These are phyloP conservation scores for Sebastiscus tertius DNA, from an alignment of 2,797 vertebrate species.

Conservation along the genomic window DNA sequence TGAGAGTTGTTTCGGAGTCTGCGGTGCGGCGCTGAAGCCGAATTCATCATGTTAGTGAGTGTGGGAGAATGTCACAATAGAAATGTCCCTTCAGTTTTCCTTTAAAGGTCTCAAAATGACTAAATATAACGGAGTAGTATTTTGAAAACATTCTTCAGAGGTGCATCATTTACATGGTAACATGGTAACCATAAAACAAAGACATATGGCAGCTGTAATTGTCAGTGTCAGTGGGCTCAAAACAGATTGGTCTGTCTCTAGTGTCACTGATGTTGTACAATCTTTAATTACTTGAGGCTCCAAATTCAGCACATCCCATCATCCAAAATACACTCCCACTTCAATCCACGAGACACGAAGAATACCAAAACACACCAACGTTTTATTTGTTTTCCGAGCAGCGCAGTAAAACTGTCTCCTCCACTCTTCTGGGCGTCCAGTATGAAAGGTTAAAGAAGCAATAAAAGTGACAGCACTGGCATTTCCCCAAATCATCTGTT, in stretches of 20 bases:
- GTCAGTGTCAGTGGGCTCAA: not conserved
- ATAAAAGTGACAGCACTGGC: constrained; percentile 46
- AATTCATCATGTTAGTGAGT: not conserved
- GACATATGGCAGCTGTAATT: not conserved
- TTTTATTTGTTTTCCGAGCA: constrained; percentile 38
- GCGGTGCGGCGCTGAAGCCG: not conserved
- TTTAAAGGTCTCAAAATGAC: not conserved
- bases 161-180: not conserved
- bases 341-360: not conserved
- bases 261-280: not conserved
- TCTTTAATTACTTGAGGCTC: constrained; percentile 17
- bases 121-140: not conserved
- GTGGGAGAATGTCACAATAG: not conserved
- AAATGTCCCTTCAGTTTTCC: not conserved
- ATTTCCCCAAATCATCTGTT: constrained; percentile 47
- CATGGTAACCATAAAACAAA: not conserved
- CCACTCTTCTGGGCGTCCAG: not conserved
- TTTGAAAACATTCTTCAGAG: not conserved
- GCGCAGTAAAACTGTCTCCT: constrained; percentile 28
- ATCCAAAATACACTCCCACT: constrained; percentile 2
- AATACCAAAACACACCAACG: not conserved
- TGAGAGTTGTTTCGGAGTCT: not conserved
- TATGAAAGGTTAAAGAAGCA: constrained; percentile 54
- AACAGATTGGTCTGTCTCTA: not conserved
- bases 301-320: not conserved